Evolutionary conservation across 30 jellyfish, hydroid and myxozoan genomes (phyloP), one percentile per base, ranked within the genome.

Genomic region (Mastigias papua): DNA sequence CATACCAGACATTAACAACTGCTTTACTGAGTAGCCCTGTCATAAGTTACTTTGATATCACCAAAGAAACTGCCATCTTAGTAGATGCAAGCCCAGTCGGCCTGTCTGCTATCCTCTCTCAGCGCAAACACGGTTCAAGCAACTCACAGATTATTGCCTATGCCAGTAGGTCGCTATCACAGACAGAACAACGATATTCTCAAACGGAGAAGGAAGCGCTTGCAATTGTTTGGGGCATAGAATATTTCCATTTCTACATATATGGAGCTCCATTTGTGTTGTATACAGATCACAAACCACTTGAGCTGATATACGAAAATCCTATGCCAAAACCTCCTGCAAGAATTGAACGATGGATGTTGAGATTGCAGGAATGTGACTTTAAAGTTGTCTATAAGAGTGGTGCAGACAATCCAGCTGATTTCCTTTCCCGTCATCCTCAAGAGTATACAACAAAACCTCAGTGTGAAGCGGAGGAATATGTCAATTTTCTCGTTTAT

Each of bases 151-250:
- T 42, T 34, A 73, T 85, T 22, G 93, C 86, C 20, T 82, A 68
- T 37, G 76, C 92, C n/a, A 82, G 84, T 58, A 67, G 81, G 17
- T 82, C 90, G 31, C 34, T 60, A 46, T 1, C 90, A 6, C 82
- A 80, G 26, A 48, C 28, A 9, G 92, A 82, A 32, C 26, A 30
- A 15, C 29, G 86, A 51, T 82, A 82, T 46, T 82, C 85, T 19
- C 85, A 82, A 49, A 82, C 85, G 7, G 85, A 82, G 69, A 82
- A 82, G 85, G 92, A 82, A 48, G 85, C 84, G 8, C 76, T 82
- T 20, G 51, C 76, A 0, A 82, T 82, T 21, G 60, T 82, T 15
- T 50, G 85, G 84, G 84, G 63, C 25, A 32, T 65, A 15, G 92
- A 82, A 65, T 77, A 82, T 48, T 82, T 82, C 31, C 69, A 77